Evolutionary conservation across 1,140 invertebrate species (phyloP), one percentile per base, ranked within the genome.

Genomic region (Medauroidea extradentata): DNA sequence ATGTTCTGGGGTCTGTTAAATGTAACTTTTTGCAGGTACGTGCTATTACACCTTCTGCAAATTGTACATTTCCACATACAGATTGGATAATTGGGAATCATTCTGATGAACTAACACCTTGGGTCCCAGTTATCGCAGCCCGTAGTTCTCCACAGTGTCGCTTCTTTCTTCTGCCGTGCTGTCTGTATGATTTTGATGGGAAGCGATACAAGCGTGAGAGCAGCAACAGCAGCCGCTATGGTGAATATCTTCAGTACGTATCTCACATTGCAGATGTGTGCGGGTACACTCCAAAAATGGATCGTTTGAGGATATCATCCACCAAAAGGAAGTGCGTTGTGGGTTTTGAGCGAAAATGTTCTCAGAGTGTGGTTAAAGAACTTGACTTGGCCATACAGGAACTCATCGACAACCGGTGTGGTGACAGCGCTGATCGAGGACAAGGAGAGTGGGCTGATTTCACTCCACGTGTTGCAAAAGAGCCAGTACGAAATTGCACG

Each of bases 11-110:
- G n/a, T n/a, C n/a, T n/a, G n/a, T n/a, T n/a, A 34, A 7, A 34
- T 34, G 29, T 34, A 7, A 7, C 11, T 34, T 34, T 34, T 34
- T 34, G 29, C 11, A 34, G 29, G 29, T 46, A 53, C 14, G 57
- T 19, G 81, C 86, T 1, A 81, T 94, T 53, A 82, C 81, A 57
- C 91, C 91, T 25, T 86, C 85, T 27, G 81, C 84, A 59, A 73
- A 83, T 38, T 78, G 79, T 49, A 69, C 85, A n/a, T 93, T 89
- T 71, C 84, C 87, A 21, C 79, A 87, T n/a, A 81, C 76, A 41
- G 91, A 97, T 72, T 99, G 95, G 94, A 75, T 99, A 13, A 96
- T 99, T 74, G 96, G 97, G 42, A 99, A 99, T 81, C 97, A 99
- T 79, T 96, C 94, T 41, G 97, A 99, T 81, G 96, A 99, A 73